Conservation (phyloP, 2,888 invertebrate species). For the Clostera curtula region DNA sequence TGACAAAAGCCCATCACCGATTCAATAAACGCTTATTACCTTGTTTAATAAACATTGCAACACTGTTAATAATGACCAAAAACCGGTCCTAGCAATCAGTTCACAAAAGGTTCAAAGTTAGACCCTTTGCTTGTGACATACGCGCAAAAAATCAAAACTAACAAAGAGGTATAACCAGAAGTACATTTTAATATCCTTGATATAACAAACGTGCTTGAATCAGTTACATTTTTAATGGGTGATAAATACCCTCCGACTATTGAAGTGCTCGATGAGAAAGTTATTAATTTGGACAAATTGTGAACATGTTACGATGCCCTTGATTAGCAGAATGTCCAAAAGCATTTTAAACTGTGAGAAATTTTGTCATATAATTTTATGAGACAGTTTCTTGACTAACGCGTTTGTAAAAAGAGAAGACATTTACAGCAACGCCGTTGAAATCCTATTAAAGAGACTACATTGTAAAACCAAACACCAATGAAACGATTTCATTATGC, state of each 20-base stretch:
- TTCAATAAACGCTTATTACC: constrained; percentile 54
- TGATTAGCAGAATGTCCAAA: constrained; percentile 9
- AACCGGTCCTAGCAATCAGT: constrained; percentile 40
- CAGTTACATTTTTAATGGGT: constrained; percentile 63
- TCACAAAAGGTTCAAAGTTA: constrained; percentile 24
- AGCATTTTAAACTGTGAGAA: constrained; percentile 34
- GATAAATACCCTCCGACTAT: constrained; percentile 42
- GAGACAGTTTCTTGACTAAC: constrained; percentile 21
- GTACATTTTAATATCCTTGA: constrained; percentile 60
- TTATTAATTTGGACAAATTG: constrained; percentile 54
- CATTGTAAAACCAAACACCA: no score
- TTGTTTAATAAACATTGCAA: constrained; percentile 73
- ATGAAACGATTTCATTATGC: no score
- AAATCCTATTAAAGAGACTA: no score
- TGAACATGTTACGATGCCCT: constrained; percentile 22
- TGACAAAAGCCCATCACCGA: constrained; percentile 28
- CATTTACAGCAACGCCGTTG: no score
- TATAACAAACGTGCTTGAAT: constrained; percentile 36
- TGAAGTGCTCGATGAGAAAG: constrained; percentile 52
- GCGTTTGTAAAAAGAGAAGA: constrained; percentile 18
- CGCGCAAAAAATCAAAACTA: constrained; percentile 52
- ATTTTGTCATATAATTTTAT: constrained; percentile 29
- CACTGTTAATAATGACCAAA: constrained; percentile 57
- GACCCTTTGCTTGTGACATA: constrained; percentile 38
- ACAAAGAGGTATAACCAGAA: constrained; percentile 53